Conservation (phyloP, 2,113 vertebrate species). For the Catharus fuscescens region DNA sequence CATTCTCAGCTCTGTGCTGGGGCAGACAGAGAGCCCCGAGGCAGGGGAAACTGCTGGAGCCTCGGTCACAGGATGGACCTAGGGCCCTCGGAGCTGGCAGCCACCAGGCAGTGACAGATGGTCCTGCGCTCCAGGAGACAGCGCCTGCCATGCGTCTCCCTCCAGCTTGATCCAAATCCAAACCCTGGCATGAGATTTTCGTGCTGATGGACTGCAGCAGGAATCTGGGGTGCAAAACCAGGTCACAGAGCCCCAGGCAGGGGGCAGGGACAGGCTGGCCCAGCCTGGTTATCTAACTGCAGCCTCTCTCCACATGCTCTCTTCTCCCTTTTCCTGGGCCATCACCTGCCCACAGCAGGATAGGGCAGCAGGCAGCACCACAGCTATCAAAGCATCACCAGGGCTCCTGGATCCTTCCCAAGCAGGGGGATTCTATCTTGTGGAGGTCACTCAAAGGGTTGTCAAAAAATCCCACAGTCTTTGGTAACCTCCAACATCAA, state of each 20-base stretch:
- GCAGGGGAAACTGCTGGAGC: background rate
- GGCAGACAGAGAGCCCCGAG: background rate
- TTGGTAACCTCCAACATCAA: background rate
- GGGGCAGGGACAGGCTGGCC: background rate
- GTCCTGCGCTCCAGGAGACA: background rate
- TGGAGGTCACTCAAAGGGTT: background rate
- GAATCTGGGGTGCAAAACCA: slow-evolving; percentile 48
- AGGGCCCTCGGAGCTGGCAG: background rate
- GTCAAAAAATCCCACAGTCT: background rate
- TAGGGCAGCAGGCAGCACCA: background rate
- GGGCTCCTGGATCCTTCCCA: background rate
- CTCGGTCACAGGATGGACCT: background rate
- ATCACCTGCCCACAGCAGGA: accelerated
- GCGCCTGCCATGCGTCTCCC: background rate
- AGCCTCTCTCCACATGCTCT: background rate
- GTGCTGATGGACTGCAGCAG: background rate
- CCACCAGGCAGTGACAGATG: slow-evolving; percentile 8
- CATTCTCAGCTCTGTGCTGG: background rate
- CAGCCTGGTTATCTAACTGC: background rate
- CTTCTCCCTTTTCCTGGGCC: background rate
- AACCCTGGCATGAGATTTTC: background rate
- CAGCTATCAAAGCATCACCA: background rate
- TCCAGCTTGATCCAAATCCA: slow-evolving; percentile 21
- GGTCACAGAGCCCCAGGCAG: background rate
- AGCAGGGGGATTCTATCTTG: background rate